phyloP scores from a whole-genome alignment of 2,113 vertebrate species.

The Motacilla tschutschensis region DNA sequence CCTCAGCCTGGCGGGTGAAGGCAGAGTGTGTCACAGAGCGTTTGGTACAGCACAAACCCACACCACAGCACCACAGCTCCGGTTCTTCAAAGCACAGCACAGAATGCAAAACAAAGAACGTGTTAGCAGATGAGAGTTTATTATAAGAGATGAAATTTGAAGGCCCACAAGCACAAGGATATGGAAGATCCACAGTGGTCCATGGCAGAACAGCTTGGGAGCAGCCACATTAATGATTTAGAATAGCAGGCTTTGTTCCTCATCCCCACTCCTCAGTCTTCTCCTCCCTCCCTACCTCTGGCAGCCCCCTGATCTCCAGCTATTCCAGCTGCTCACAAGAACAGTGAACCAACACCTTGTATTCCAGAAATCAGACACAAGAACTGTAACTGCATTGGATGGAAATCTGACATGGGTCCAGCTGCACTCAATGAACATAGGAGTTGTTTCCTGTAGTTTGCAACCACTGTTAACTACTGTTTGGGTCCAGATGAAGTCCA shows the following conservation, averaged over 20 bases:
- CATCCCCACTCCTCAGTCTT: background rate
- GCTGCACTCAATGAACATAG: background rate
- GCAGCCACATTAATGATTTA: background rate
- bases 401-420: background rate
- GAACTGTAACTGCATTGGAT: background rate
- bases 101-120: background rate
- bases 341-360: background rate
- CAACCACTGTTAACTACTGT: background rate
- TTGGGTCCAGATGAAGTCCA: background rate
- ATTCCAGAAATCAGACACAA: background rate
- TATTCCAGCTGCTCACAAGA: background rate
- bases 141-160: background rate
- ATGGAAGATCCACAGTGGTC: fast-evolving
- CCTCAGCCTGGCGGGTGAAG: fast-evolving
- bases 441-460: background rate
- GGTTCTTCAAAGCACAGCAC: background rate
- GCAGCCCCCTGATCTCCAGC: background rate
- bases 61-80: background rate
- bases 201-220: background rate
- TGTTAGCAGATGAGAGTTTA: too few species aligned
- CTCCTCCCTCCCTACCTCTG: background rate
- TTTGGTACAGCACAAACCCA: background rate
- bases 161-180: background rate
- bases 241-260: background rate
- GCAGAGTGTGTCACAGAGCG: fast-evolving